Percentiles rank a stretch among this genome's conserved stretches.
These are phyloP conservation scores for Lemur catta DNA, from an alignment of 2,797 vertebrate species.

Conservation along the genomic window DNA sequence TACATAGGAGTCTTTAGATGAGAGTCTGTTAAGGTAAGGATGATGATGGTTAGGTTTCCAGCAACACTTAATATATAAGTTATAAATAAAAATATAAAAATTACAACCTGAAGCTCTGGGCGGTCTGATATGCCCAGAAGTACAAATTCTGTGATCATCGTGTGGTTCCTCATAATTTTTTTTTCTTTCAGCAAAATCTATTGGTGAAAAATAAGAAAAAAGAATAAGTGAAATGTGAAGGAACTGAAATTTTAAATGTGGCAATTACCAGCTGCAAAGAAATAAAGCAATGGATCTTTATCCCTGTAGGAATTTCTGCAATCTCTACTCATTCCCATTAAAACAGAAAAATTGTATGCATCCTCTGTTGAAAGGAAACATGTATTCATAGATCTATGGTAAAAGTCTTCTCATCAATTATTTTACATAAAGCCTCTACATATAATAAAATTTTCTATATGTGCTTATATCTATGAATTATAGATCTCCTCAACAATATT, in stretches of 20 bases:
- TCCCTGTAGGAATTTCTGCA: not conserved
- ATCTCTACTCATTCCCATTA: not conserved
- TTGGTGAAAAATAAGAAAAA: not conserved
- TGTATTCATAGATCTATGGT: not conserved
- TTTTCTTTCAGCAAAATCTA: not conserved
- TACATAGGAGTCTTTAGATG: conserved; percentile 74
- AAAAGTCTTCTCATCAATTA: not conserved
- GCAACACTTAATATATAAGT: conserved; percentile 67
- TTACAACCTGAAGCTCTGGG: conserved; percentile 28
- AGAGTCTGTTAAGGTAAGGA: conserved; percentile 42
- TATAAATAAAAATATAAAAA: conserved; percentile 69
- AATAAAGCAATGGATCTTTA: not conserved
- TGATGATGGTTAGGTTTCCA: conserved; percentile 69
- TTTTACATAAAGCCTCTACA: not conserved
- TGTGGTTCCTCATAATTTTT: conserved; percentile 23
- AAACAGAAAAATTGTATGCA: not conserved
- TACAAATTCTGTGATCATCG: conserved; percentile 34
- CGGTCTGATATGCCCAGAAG: conserved; percentile 63
- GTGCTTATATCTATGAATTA: not conserved
- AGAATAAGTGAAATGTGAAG: not conserved
- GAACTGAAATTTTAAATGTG: not conserved
- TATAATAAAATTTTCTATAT: not conserved
- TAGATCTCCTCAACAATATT: not conserved
- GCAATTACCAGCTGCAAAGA: not conserved
- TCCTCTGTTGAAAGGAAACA: not conserved